phyloP scores from a whole-genome alignment of 2,797 vertebrate species.

The Ceryle rudis region DNA sequence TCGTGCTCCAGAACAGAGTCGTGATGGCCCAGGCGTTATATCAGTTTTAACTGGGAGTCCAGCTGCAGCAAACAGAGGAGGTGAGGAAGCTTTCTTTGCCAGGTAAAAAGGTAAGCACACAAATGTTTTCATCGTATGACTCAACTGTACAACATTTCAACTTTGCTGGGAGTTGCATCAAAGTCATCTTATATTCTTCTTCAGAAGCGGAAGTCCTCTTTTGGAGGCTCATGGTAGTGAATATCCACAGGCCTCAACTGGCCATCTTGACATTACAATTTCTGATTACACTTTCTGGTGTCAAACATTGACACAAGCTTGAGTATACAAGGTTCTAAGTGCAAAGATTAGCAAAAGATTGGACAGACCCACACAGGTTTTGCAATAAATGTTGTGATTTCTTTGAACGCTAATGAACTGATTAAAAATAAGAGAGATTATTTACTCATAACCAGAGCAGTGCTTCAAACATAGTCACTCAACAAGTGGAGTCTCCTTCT shows the following conservation, averaged over 20 bases:
- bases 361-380: neutral
- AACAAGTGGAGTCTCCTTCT: neutral
- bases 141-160: neutral
- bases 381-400: neutral
- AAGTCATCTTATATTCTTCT: neutral
- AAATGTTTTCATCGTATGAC: neutral
- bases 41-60: slow-evolving; percentile 98
- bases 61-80: slow-evolving; percentile 78
- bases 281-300: neutral
- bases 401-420: neutral
- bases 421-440: neutral
- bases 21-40: slow-evolving; percentile 94
- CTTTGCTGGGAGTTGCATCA: neutral
- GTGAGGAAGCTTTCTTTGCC: neutral
- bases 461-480: neutral
- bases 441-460: neutral
- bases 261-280: neutral
- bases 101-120: neutral
- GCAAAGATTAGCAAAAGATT: neutral
- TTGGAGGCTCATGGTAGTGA: neutral
- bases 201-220: neutral
- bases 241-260: neutral
- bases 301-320: neutral
- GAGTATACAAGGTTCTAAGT: neutral
- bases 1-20: slow-evolving; percentile 94